These are phyloP conservation scores for Frankliniella intonsa DNA, from an alignment of 2,888 invertebrate genomes.

Conservation along the genomic window DNA sequence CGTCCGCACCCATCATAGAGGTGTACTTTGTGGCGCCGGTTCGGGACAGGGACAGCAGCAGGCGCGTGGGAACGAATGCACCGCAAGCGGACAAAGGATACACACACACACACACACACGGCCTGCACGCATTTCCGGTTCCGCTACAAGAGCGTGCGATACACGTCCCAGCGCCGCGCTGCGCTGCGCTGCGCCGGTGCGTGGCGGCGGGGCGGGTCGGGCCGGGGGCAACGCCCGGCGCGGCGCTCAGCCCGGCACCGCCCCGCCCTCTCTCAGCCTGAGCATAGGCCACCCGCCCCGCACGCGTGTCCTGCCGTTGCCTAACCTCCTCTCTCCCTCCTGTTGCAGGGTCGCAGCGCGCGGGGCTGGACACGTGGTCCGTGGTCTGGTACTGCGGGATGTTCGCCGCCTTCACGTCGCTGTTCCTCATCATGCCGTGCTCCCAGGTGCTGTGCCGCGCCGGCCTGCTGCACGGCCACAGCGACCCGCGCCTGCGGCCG, in stretches of 20 bases:
- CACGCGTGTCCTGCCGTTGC: background rate
- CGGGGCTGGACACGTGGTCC: conserved; percentile 51
- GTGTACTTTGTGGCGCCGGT: no score
- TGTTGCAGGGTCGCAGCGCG: conserved; percentile 31
- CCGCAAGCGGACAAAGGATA: no score
- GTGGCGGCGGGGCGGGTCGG: background rate
- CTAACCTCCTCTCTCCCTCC: background rate
- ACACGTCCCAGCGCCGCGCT: background rate
- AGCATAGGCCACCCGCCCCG: background rate
- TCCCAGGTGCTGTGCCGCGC: conserved; percentile 55
- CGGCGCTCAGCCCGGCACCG: background rate
- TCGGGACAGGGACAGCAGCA: no score
- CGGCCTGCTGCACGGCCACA: conserved; percentile 43
- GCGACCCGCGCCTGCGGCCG: conserved; percentile 41
- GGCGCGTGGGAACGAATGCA: no score
- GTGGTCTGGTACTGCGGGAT: conserved; percentile 57
- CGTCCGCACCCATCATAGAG: no score
- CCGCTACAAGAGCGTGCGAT: no score
- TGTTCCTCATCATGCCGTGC: conserved; percentile 54
- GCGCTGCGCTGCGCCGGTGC: background rate
- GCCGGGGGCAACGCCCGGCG: background rate
- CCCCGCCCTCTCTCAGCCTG: background rate
- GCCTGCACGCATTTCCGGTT: no score
- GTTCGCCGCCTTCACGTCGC: conserved; percentile 54
- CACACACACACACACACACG: no score